phyloP scores from a whole-genome alignment of 2,888 invertebrate genomes.

The Pherbina coryleti region DNA sequence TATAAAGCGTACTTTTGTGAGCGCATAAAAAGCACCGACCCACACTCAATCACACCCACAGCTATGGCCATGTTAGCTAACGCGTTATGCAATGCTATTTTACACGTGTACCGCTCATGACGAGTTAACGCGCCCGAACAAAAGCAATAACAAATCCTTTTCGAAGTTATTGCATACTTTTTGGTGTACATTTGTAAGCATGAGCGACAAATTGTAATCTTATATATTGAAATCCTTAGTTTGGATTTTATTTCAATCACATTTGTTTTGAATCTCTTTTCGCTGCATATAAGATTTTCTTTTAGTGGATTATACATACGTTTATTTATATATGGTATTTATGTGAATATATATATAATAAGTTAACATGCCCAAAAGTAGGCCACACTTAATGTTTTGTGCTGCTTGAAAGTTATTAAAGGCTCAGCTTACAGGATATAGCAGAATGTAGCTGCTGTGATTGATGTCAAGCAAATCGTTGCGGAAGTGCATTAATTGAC shows the following conservation, averaged over 20 bases:
- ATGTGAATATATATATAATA: not conserved
- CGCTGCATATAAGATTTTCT: not conserved
- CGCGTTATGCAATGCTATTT: no score
- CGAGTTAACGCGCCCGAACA: no score
- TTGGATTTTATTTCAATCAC: not conserved
- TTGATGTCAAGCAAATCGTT: constrained; percentile 8
- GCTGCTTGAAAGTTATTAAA: not conserved
- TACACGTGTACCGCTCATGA: no score
- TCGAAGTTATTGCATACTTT: not conserved
- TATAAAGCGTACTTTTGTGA: not conserved
- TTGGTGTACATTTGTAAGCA: not conserved
- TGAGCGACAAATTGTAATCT: not conserved
- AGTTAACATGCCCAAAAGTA: not conserved
- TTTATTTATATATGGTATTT: not conserved
- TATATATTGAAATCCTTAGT: not conserved
- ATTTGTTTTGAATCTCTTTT: not conserved
- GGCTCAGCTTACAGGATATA: constrained; percentile 2
- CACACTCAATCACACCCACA: no score
- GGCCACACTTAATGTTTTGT: not conserved
- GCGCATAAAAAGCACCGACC: no score
- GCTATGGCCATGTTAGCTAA: no score
- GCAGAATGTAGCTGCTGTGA: not conserved
- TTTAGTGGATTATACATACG: not conserved
- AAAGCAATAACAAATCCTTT: not conserved
- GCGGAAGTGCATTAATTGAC: constrained; percentile 3